phyloP scores from a whole-genome alignment of 2,797 vertebrate species.

The Cossypha caffra region DNA sequence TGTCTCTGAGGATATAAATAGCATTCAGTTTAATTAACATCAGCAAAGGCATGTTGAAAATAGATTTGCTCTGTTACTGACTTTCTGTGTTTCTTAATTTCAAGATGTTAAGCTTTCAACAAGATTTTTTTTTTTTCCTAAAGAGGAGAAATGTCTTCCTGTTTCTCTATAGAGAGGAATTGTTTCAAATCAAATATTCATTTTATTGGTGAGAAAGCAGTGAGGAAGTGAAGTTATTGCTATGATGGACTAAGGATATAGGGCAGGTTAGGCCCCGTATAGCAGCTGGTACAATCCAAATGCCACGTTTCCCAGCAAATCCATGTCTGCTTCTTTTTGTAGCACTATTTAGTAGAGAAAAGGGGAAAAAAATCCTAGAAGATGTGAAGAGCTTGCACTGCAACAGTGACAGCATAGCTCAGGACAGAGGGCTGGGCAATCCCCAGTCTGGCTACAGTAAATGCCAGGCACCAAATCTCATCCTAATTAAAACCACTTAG shows the following conservation, averaged over 20 bases:
- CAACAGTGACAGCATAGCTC: not conserved
- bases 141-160: not conserved
- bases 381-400: not conserved
- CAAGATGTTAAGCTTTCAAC: not conserved
- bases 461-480: not conserved
- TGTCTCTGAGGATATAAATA: conserved; percentile 1
- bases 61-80: not conserved
- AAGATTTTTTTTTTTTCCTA: not conserved
- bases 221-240: not conserved
- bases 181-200: not conserved
- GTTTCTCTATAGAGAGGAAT: not conserved
- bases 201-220: not conserved
- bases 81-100: not conserved
- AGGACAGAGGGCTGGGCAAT: not conserved
- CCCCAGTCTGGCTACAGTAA: not conserved
- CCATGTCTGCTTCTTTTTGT: not conserved
- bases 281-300: not conserved
- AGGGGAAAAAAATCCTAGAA: too few species aligned
- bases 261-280: not conserved
- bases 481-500: conserved; percentile 28
- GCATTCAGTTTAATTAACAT: not conserved
- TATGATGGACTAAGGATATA: not conserved
- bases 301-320: not conserved
- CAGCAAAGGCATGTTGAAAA: not conserved
- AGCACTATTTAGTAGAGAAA: not conserved